Evolutionary conservation across 2,113 vertebrate species (phyloP), one percentile per base, ranked within the genome.

Genomic region (Varanus komodoensis): DNA sequence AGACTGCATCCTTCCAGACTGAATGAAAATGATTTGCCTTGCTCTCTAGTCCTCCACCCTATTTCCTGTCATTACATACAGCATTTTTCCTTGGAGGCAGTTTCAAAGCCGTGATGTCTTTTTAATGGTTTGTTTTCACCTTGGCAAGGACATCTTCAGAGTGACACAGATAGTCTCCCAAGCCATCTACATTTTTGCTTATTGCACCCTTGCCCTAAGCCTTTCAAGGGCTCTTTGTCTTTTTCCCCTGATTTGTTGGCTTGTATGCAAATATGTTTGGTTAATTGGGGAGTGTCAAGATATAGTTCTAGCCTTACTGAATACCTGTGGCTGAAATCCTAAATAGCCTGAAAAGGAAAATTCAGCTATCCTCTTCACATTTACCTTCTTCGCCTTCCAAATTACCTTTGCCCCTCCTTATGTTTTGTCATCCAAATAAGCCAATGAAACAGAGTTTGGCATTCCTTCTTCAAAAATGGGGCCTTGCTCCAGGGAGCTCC

Each of bases 11-110:
- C 92, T 95, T 83, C 23, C 84, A 95, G 91, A 94, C 89, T 93
- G 92, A 94, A 95, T 94, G 93, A 97, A 95, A 89, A 91, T 93
- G 92, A 93, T 92, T 96, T 1, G 67, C 3, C 12, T 64, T 15
- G 25, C 71, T 78, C 32, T 52, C 32, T 95, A 14, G 44, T 61
- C 38, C 38, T 32, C 8, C 3, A 0, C 19, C 25, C 95, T 91
- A 92, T 96, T 97, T 97, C 96, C 96, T 97, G 95, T 95, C 96
- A 94, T 89, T 95, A 91, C 91, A 96, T 95, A 95, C 91, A 80
- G 61, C 92, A 90, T 93, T 68, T n/a, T 80, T 54, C 92, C 94
- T 96, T 94, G 91, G 92, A 97, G 94, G 91, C 94, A 94, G 92
- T 96, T 97, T 97, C 93, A 96, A 95, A 93, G 95, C 92, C 94